Base-by-base conservation (phyloP, 2,797 vertebrate genomes). In the Trichosurus vulpecula region DNA sequence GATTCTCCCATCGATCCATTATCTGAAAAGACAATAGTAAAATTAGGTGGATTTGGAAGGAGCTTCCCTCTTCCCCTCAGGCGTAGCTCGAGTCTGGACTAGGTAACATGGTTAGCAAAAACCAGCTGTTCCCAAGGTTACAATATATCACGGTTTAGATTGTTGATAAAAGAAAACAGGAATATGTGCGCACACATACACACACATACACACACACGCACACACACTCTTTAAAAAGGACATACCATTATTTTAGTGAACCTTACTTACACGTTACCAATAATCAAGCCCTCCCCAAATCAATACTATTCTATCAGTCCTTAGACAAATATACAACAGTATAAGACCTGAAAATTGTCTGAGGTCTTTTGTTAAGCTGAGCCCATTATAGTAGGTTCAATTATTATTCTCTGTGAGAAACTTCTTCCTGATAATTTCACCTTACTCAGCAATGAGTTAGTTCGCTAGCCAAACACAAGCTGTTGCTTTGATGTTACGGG, bases 1-100 rank as follows among this genome's bases (percentile, higher is more conserved):
- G 99, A 98, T 99, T 99, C 97, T 99, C 99, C 99, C 99, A 99
- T 98, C 99, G 99, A 98, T 99, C 99, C 99, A 99, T 99, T 97
- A 99, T 99, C 99, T 99, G 98, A n/a, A 99, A 99, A 95, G 52
- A 93, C 54, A 95, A 89, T 30, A 94, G 92, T 94, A 66, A 92
- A 92, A 31, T 31, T 93, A 81, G 74, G 2, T 81, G 25, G n/a
- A 57, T 47, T 92, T 47, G 25, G 25, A 55, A 41, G 41, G 29
- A 14, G 19, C 54, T n/a, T 56, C 91, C 91, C 31, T 66, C 3
- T 19, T 66, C 35, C n/a, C 25, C 90, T 53, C 22, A 31, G n/a
- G 90, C 5, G 35, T 30, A 54, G 89, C 30, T 47, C 22, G 27
- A 52, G 52, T 54, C 29, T 52, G 51, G 52, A 91, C 14, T 35